Evolutionary conservation across 2,888 invertebrate species (phyloP).

Genomic region (Autographa gamma): DNA sequence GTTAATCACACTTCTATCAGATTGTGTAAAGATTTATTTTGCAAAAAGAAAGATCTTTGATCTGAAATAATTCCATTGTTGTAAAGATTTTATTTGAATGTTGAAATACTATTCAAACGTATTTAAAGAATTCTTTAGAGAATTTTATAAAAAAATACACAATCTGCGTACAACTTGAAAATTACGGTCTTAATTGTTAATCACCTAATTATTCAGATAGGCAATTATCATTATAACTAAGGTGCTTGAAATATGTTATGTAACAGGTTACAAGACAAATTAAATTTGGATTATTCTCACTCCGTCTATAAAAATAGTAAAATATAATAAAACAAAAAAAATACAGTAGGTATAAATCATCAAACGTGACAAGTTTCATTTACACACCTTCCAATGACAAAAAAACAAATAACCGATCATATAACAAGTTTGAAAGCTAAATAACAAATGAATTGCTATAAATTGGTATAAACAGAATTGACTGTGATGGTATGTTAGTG

Average conservation of each 20-base stretch:
- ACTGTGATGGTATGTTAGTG: slow-evolving; percentile 64
- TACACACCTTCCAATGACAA: slow-evolving; percentile 23
- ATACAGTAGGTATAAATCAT: not conserved
- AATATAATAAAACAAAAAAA: no score
- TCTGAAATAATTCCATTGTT: not conserved
- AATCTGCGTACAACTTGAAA: not conserved
- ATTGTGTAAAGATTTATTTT: slow-evolving; percentile 31
- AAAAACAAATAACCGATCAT: slow-evolving; percentile 49
- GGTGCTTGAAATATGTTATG: no score
- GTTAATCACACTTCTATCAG: slow-evolving; percentile 39
- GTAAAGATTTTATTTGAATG: not conserved
- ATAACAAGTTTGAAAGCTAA: slow-evolving; percentile 48
- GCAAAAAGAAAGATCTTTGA: not conserved
- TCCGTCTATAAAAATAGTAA: no score
- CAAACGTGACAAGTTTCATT: slow-evolving; percentile 10
- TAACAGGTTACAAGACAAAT: no score
- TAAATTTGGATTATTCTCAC: no score
- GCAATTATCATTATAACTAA: no score
- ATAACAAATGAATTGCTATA: slow-evolving; percentile 60
- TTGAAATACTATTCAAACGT: not conserved
- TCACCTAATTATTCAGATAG: no score
- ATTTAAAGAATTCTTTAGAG: not conserved
- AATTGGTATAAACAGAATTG: slow-evolving; percentile 61
- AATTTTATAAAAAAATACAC: not conserved
- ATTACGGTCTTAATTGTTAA: not conserved